phyloP scores from a whole-genome alignment of 2,888 invertebrate genomes.

The Drosophila atroscutellata region DNA sequence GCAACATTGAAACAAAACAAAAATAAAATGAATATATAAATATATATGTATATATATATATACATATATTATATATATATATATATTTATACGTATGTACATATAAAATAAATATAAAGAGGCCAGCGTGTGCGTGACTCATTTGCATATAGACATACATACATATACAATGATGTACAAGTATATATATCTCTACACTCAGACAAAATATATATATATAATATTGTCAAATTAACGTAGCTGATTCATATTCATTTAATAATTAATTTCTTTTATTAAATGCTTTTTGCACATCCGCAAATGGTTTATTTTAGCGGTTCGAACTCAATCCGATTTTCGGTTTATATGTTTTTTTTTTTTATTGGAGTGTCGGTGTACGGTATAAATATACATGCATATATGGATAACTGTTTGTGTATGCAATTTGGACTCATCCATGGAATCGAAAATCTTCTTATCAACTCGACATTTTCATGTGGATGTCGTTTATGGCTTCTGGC shows the following conservation, averaged over 20 bases:
- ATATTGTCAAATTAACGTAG: background rate
- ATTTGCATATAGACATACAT: constrained; percentile 44
- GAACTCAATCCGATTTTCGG: background rate
- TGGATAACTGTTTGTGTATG: background rate
- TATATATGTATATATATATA: background rate
- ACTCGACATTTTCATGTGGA: constrained; percentile 26
- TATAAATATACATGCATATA: background rate
- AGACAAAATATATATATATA: background rate
- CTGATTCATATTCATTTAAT: background rate
- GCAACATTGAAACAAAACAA: constrained; percentile 18
- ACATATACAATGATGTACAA: background rate
- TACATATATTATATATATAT: background rate
- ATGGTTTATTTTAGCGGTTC: background rate
- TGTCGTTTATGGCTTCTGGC: constrained; percentile 37
- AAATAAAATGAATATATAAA: background rate
- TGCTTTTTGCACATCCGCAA: background rate
- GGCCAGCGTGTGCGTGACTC: constrained; percentile 60
- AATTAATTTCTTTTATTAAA: background rate
- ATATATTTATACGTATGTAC: background rate
- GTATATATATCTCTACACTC: background rate
- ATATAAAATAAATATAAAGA: constrained; percentile 14
- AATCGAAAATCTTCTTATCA: constrained; percentile 18
- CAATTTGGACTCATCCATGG: constrained; percentile 16
- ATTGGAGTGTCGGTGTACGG: background rate
- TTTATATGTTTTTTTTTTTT: background rate